Conservation (phyloP, 37 sponge, comb jelly and placozoan species). For the Chondrosia reniformis region DNA sequence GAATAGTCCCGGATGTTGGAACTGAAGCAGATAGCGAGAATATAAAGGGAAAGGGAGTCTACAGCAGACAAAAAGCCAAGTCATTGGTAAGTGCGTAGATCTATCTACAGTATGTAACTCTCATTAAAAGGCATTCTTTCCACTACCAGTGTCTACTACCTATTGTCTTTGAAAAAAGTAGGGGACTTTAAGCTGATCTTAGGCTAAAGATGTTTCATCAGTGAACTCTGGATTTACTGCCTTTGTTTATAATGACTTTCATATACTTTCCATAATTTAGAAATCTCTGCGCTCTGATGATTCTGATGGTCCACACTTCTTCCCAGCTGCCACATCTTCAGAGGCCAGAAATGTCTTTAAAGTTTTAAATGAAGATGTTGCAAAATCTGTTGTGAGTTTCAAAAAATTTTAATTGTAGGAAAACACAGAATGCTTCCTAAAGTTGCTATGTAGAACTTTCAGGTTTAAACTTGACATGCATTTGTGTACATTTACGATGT, state of each 20-base stretch:
- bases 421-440: no score
- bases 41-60: not conserved
- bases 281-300: conserved; percentile 43
- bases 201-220: not conserved
- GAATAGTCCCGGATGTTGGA: conserved; percentile 22
- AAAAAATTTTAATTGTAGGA: no score
- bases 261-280: not conserved
- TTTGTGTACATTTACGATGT: not conserved
- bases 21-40: not conserved
- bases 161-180: not conserved
- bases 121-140: no score
- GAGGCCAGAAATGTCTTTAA: conserved; percentile 53
- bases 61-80: conserved; percentile 24
- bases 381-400: conserved; percentile 58
- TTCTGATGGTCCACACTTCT: conserved; percentile 3
- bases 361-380: conserved; percentile 64
- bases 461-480: no score
- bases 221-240: no score
- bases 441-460: no score
- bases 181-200: not conserved
- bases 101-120: no score
- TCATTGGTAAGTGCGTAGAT: conserved; percentile 34
- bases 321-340: conserved; percentile 16
- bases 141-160: no score
- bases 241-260: not conserved